Evolutionary conservation across 2,797 vertebrate genomes (phyloP).

Genomic region (Myotis vivesi): DNA sequence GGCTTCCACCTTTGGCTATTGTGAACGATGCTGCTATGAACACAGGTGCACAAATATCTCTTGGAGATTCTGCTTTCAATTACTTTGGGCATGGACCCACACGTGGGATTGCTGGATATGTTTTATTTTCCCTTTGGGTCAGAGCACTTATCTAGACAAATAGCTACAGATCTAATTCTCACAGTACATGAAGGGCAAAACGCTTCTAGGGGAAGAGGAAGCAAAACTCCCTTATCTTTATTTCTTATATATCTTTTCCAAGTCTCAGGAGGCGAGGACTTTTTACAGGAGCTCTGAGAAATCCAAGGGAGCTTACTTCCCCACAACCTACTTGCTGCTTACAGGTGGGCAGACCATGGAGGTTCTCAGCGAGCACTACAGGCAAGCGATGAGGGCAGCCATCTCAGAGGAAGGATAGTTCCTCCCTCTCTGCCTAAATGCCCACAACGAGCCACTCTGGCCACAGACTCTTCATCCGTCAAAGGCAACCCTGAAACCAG

Average conservation of each 20-base stretch:
- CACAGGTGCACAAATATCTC: background rate
- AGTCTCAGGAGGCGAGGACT: background rate
- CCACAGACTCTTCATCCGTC: background rate
- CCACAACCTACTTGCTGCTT: background rate
- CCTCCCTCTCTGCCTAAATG: background rate
- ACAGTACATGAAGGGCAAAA: background rate
- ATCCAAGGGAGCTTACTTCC: background rate
- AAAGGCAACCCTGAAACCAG: background rate
- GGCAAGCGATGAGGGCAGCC: background rate
- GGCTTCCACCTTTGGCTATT: background rate
- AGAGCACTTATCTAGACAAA: conserved; percentile 2
- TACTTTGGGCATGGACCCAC: background rate
- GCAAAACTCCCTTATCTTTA: background rate
- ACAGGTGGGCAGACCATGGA: background rate
- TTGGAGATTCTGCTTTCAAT: background rate
- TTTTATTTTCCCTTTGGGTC: background rate
- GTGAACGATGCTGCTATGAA: background rate
- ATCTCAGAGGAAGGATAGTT: background rate
- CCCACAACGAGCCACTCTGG: background rate
- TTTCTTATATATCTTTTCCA: background rate
- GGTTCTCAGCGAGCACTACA: background rate
- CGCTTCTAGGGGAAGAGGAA: background rate
- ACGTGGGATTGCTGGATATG: background rate
- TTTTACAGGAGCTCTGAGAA: background rate
- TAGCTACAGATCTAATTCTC: background rate